phyloP scores from a whole-genome alignment of 2,113 vertebrate genomes.

The Pygoscelis antarcticus region DNA sequence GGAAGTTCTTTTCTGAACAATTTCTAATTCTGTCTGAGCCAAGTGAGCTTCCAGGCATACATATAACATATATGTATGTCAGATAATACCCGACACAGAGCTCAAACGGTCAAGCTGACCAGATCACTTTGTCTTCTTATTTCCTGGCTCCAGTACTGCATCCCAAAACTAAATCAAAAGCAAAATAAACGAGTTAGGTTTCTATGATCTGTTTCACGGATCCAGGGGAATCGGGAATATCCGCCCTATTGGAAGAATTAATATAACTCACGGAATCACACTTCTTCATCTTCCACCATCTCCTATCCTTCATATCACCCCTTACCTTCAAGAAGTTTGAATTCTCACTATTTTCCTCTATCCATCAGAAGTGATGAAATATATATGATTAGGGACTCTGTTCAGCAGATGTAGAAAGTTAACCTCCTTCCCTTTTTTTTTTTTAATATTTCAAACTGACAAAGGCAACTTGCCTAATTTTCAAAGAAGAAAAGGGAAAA shows the following conservation, averaged over 20 bases:
- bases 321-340: slow-evolving; percentile 8
- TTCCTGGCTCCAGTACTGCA: neutral
- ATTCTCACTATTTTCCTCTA: neutral
- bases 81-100: neutral
- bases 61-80: neutral
- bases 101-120: neutral
- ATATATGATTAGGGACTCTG: neutral
- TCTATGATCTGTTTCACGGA: neutral
- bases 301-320: neutral
- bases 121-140: neutral
- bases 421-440: neutral
- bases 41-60: neutral
- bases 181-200: neutral
- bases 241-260: neutral
- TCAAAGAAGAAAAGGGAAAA: neutral
- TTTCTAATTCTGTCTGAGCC: neutral
- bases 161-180: neutral
- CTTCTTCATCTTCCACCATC: neutral
- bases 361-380: neutral
- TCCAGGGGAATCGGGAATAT: neutral
- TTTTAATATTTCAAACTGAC: neutral
- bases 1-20: neutral
- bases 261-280: neutral
- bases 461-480: neutral
- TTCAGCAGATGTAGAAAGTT: neutral